These are phyloP conservation scores for Philopotamus ludificatus DNA, from an alignment of 1,140 invertebrate genomes.

Conservation along the genomic window DNA sequence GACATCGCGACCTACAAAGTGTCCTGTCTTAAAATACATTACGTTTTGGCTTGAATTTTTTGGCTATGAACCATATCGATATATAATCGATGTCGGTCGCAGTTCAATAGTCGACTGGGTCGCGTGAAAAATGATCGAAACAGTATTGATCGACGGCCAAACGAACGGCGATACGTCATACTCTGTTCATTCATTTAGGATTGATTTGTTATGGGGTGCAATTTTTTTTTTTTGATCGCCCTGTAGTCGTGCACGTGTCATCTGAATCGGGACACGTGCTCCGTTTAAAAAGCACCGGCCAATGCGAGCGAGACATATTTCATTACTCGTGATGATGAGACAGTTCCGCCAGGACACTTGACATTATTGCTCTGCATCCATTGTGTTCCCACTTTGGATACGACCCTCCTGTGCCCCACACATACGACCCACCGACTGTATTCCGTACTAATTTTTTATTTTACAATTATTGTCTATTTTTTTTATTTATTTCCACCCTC, in stretches of 20 bases:
- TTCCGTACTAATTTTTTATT: too few species aligned
- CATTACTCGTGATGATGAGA: constrained; percentile 19
- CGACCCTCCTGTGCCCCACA: too few species aligned
- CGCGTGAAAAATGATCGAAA: not conserved
- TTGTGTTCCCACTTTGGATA: too few species aligned
- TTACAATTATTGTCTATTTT: too few species aligned
- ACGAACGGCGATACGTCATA: not conserved
- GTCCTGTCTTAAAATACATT: not conserved
- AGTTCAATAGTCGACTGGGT: constrained; percentile 14
- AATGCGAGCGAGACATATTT: constrained; percentile 9
- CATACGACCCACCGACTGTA: too few species aligned
- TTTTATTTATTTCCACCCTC: too few species aligned
- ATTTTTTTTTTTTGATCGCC: not conserved
- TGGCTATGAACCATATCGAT: constrained; percentile 28
- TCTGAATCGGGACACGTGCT: constrained; percentile 14
- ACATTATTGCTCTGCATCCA: constrained; percentile 10
- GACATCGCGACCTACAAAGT: too few species aligned
- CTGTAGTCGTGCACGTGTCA: constrained; percentile 5
- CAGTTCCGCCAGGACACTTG: constrained; percentile 4
- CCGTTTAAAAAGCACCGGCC: not conserved
- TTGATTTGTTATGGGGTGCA: too few species aligned
- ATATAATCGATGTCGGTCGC: constrained; percentile 20
- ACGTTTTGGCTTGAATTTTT: too few species aligned
- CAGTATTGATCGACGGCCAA: not conserved
- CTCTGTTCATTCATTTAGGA: too few species aligned